These are phyloP conservation scores for Gryllus bimaculatus DNA, from an alignment of 1,140 invertebrate species.

Conservation along the genomic window DNA sequence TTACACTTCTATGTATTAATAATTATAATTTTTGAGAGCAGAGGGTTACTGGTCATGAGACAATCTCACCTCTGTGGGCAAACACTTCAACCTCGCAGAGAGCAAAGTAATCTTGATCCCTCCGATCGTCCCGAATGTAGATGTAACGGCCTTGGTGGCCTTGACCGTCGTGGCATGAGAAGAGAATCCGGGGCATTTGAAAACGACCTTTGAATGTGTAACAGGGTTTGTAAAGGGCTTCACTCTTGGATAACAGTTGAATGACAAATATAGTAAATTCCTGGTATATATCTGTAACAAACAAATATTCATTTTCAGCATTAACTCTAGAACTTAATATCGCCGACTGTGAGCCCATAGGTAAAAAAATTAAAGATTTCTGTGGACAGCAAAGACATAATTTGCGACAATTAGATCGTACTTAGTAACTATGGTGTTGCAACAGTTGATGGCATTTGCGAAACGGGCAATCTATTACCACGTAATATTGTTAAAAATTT, in stretches of 20 bases:
- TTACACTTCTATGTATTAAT: not conserved
- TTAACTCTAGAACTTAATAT: no score
- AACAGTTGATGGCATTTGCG: no score
- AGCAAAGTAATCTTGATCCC: slow-evolving; percentile 32
- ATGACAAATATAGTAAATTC: slow-evolving; percentile 30
- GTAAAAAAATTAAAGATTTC: no score
- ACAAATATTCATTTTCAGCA: not conserved
- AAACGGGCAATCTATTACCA: no score
- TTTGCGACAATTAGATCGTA: no score
- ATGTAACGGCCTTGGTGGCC: slow-evolving; percentile 31
- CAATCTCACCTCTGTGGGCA: slow-evolving; percentile 29
- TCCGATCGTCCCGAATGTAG: slow-evolving; percentile 32
- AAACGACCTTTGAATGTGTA: slow-evolving; percentile 27
- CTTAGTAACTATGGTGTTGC: no score
- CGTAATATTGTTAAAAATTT: no score
- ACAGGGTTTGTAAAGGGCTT: slow-evolving; percentile 30
- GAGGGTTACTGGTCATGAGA: not conserved
- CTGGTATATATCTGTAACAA: slow-evolving; percentile 26
- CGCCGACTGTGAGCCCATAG: no score
- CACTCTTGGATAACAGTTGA: slow-evolving; percentile 27
- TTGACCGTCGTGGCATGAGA: slow-evolving; percentile 28
- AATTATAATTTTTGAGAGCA: not conserved
- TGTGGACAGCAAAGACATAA: no score
- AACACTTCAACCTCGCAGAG: slow-evolving; percentile 35
- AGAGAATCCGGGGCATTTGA: slow-evolving; percentile 16